Percentiles rank a stretch among this genome's conserved stretches.
Evolutionary conservation across 2,797 vertebrate genomes (phyloP).

Genomic region (Typhlichthys subterraneus): DNA sequence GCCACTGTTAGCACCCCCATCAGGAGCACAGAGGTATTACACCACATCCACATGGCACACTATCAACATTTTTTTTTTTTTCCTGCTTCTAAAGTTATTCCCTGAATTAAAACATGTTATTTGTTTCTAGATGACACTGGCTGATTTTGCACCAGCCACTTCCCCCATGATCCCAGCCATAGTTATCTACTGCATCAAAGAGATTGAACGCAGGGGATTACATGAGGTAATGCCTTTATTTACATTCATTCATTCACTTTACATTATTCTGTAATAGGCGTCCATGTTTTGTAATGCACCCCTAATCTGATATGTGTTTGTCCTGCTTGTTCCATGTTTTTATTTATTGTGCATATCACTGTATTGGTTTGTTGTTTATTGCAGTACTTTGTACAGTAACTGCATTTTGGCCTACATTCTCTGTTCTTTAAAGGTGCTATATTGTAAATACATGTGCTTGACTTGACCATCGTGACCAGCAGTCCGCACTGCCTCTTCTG

Average conservation of each 20-base stretch:
- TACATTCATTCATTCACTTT: not conserved
- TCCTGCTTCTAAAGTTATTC: not conserved
- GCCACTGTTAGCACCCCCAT: conserved; percentile 77
- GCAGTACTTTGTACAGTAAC: too few relatives aligned
- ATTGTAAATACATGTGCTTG: too few relatives aligned
- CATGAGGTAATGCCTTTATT: conserved; percentile 80
- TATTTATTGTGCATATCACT: too few relatives aligned
- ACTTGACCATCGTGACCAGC: too few relatives aligned
- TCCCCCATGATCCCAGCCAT: conserved; percentile 89
- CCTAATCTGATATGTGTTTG: too few relatives aligned
- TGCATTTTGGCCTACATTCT: too few relatives aligned
- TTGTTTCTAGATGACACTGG: conserved; percentile 78
- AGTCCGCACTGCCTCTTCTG: not conserved
- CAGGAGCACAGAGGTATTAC: conserved; percentile 80
- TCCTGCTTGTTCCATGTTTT: too few relatives aligned
- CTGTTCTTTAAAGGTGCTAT: too few relatives aligned
- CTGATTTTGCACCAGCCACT: conserved; percentile 85
- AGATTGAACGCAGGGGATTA: conserved; percentile 91
- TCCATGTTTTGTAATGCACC: not conserved
- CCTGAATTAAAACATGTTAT: not conserved
- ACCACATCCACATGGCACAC: not conserved
- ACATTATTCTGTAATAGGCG: conserved; percentile 6
- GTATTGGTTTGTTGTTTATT: too few relatives aligned
- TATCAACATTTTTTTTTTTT: not conserved
- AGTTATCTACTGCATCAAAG: conserved; percentile 89